phyloP scores from a whole-genome alignment of 2,888 invertebrate genomes.

The Lysandra bellargus region DNA sequence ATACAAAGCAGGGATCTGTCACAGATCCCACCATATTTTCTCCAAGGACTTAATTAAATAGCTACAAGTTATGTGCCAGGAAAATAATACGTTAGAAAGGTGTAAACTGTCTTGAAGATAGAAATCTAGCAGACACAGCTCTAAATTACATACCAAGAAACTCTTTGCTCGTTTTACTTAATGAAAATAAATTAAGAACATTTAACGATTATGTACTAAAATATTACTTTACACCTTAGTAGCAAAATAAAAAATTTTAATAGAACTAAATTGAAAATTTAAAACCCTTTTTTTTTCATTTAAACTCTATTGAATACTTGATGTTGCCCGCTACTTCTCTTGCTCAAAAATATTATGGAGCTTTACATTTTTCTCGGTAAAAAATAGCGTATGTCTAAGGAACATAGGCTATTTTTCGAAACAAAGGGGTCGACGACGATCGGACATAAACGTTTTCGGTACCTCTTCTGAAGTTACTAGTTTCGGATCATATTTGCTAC shows the following conservation, averaged over 20 bases:
- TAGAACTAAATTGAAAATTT: too few relatives aligned
- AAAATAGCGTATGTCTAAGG: too few relatives aligned
- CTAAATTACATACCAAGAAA: not conserved
- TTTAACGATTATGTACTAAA: too few relatives aligned
- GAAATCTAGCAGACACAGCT: not conserved
- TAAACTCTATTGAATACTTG: not conserved
- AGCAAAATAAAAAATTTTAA: too few relatives aligned
- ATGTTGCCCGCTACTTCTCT: not conserved
- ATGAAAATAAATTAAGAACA: not conserved
- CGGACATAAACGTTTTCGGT: too few relatives aligned
- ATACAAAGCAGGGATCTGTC: constrained; percentile 17
- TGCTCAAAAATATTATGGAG: not conserved
- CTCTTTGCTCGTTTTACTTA: not conserved
- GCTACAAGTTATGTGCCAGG: not conserved
- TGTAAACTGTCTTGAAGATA: not conserved
- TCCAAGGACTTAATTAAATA: constrained; percentile 1
- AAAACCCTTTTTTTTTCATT: not conserved
- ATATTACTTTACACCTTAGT: too few relatives aligned
- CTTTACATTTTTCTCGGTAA: too few relatives aligned
- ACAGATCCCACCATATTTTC: not conserved
- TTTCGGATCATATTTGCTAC: too few relatives aligned
- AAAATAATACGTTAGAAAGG: not conserved
- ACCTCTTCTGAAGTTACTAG: too few relatives aligned
- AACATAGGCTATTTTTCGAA: too few relatives aligned
- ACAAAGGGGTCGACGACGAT: too few relatives aligned